A percentile compares a stretch with the other conserved stretches of the same genome.
Conservation (phyloP, 2,113 vertebrate genomes). For the Heptranchias perlo region DNA sequence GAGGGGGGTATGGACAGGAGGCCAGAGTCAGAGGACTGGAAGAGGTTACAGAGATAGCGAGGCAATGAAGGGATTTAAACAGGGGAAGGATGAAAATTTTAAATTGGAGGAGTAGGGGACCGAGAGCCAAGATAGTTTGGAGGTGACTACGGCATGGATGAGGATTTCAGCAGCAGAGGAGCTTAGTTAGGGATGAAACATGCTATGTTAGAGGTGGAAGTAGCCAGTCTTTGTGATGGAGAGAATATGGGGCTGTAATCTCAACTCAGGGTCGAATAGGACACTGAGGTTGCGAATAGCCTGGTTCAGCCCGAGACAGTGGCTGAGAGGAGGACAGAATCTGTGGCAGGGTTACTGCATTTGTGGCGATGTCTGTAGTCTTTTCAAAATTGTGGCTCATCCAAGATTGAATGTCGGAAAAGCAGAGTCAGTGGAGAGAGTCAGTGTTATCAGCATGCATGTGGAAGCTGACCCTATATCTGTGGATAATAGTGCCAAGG, state of each 20-base stretch:
- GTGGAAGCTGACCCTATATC: neutral
- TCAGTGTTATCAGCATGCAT: no score
- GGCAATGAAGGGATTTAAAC: neutral
- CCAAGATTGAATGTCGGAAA: neutral
- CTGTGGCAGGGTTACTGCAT: no score
- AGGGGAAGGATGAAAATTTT: neutral
- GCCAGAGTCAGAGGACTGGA: neutral
- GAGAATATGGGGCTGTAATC: neutral
- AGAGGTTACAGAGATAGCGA: neutral
- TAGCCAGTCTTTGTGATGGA: neutral
- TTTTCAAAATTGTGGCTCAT: neutral
- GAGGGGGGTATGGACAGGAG: neutral
- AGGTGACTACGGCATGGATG: neutral
- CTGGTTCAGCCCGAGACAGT: neutral
- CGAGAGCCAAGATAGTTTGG: no score
- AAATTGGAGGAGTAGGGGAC: neutral
- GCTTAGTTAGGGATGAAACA: neutral
- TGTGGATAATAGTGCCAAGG: neutral
- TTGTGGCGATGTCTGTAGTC: neutral
- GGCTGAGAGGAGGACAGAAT: neutral
- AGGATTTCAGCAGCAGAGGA: neutral
- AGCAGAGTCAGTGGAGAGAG: no score
- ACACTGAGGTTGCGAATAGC: neutral
- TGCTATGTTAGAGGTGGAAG: neutral
- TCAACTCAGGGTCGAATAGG: neutral